Base-by-base conservation (phyloP, 2,888 invertebrate species). In the Phymatocera aterrima region DNA sequence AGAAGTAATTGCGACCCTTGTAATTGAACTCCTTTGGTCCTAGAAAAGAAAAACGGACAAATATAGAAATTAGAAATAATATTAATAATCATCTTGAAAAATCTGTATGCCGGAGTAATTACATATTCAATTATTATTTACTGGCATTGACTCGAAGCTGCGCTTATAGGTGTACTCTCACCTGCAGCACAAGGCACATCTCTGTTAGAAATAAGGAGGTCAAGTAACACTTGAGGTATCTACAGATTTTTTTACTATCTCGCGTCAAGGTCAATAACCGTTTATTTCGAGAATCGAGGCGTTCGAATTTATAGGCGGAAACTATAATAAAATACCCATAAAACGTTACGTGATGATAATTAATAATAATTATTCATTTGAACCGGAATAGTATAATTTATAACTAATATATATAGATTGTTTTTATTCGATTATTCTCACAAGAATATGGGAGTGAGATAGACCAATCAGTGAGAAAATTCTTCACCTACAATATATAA, bases 11-110 rank as follows among this genome's bases (percentile, higher is more conserved):
- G 92, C 95, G 96, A 77, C 97, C 96, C 87, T 94, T 93, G 91
- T 95, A 96, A 91, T 95, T 95, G 93, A 97, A 97, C 90, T 97
- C 96, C 91, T 97, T 97, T 88, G 97, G 97, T 90, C 96, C 96
- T 97, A 92, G 10, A 92, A 92, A 82, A 82, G 3, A 28, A 72
- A 28, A 1, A 51, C 21, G 2, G 1, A 2, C 1, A 37, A 43
- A 3, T 12, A 46, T 4, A 12, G 28, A 37, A 12, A 24, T 12
- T 12, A n/a, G n/a, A 8, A 40, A 37, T n/a, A 37, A 15, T 8
- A 18, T n/a, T n/a, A 15, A n/a, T 24, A 68, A 28, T 28, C 5
- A 31, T 4, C 28, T 10, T 6, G 6, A 64, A 34, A 10, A 34
- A 34, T 8, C 3, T 1, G 18, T n/a, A n/a, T n/a, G n/a, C n/a